Percentiles rank a stretch among this genome's conserved stretches.
phyloP scores from a whole-genome alignment of 2,113 vertebrate species.

The Melanostigma gelatinosum region DNA sequence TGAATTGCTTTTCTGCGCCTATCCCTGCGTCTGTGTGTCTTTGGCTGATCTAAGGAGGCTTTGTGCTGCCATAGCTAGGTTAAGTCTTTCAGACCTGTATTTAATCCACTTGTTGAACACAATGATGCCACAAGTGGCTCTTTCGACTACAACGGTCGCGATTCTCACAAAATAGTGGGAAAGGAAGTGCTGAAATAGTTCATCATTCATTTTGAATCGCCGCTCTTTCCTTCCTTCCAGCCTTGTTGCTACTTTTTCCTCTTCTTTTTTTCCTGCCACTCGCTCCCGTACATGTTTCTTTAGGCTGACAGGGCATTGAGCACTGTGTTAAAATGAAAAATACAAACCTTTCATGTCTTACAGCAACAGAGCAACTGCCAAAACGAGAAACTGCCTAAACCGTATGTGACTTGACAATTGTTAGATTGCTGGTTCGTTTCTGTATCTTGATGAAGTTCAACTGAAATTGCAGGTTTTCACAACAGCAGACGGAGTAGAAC shows the following conservation, averaged over 20 bases:
- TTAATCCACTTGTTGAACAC: slow-evolving; percentile 74
- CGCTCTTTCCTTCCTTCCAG: slow-evolving; percentile 17
- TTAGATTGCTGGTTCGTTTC: slow-evolving; percentile 35
- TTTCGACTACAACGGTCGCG: slow-evolving; percentile 17
- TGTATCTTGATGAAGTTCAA: slow-evolving; percentile 27
- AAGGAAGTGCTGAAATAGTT: slow-evolving; percentile 35
- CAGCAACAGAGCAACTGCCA: not conserved
- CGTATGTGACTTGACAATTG: slow-evolving; percentile 46
- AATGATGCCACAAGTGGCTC: slow-evolving; percentile 70
- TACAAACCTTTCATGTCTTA: slow-evolving; percentile 9
- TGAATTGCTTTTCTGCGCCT: slow-evolving; percentile 62
- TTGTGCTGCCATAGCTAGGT: slow-evolving; percentile 58
- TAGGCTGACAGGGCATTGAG: slow-evolving; percentile 7
- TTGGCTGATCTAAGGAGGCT: slow-evolving; percentile 62
- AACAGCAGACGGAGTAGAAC: slow-evolving; percentile 16
- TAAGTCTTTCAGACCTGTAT: slow-evolving; percentile 67
- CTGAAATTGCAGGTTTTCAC: slow-evolving; percentile 58
- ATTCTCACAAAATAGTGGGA: slow-evolving; percentile 19
- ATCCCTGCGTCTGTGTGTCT: slow-evolving; percentile 16
- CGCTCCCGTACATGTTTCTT: not conserved
- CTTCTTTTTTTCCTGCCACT: slow-evolving; percentile 5
- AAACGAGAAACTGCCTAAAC: slow-evolving; percentile 23
- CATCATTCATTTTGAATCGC: slow-evolving; percentile 14
- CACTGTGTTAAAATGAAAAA: slow-evolving; percentile 35
- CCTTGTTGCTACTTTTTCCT: not conserved